Evolutionary conservation across 2,888 invertebrate species (phyloP), one percentile per base, ranked within the genome.

Genomic region (Chymomyza fuscimana): DNA sequence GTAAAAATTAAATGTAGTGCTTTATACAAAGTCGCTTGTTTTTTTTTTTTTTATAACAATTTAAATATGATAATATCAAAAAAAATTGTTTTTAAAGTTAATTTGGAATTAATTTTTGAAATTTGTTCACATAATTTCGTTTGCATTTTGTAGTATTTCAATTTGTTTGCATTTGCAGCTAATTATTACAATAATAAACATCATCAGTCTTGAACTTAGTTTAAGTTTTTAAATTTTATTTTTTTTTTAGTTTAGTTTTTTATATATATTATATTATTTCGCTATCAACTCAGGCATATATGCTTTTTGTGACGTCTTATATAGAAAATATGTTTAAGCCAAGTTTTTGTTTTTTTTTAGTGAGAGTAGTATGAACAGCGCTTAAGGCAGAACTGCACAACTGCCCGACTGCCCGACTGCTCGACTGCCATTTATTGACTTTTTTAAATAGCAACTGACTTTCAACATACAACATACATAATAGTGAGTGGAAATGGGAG

Each of bases 201-300:
- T 84, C 90, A 87, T 90, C 90, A 90, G 90, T 90, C 90, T 90
- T 90, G 85, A 89, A 90, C 89, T 88, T 90, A 90, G 78, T 80
- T 74, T 80, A 80, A 69, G 60, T 74, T 81, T 78, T 65, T 76
- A 22, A 46, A 54, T 69, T 52, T 61, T 46, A 46, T 3, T 69
- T 16, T 63, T n/a, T 29, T 68, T 72, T 46, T 46, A 46, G 52
- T 72, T 46, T 46, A 46, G 50, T 59, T 67, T 63, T 15, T 36
- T 70, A 12, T 60, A 29, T 63, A 61, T 61, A 12, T 65, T 69
- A 63, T 54, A 59, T 22, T 46, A 32, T 56, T 19, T 19, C 36
- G n/a, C 19, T 59, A 67, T 66, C 58, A 64, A 69, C 65, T 74
- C 66, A 67, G 50, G 61, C 60, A 68, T 67, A 63, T 60, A 63